Evolutionary conservation across 2,888 invertebrate species (phyloP), one percentile per base, ranked within the genome.

Genomic region (Pterobdella sp.): DNA sequence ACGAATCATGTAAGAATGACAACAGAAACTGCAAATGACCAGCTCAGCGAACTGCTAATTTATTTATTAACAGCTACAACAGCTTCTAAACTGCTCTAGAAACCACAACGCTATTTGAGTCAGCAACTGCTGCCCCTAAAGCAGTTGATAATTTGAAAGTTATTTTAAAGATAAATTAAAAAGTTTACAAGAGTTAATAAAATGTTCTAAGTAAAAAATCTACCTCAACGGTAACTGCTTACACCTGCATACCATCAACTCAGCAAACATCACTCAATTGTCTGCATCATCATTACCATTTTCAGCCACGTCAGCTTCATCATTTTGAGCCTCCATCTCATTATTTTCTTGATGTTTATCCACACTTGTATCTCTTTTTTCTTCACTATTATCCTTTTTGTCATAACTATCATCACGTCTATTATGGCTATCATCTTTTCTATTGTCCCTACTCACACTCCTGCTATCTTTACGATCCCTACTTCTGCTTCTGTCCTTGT

Each of bases 401-500:
- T 31, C 35, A 7, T 65, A 7, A 31, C 32, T 65, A 22, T 65
- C 32, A 49, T 69, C 42, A n/a, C 49, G 31, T 18, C 31, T 49
- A 31, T 69, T 52, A n/a, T 52, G 42, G 26, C 49, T 32, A 42
- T 32, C 52, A 29, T 29, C 42, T 14, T 26, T 0, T 49, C 52
- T 34, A 26, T 31, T 36, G 37, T 49, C 49, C 52, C 49, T 49
- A 7, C 34, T 69, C 52, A 29, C 7, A 1, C 22, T 87, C 98
- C 97, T 80, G 96, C 94, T 77, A 81, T 73, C 76, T 97, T 97
- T 84, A 96, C 88, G 78, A 94, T 91, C 74, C 93, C 92, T 86
- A 98, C 97, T 87, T 94, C 92, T 92, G 89, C 87, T 95, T 94
- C 80, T 94, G 89, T 85, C 96, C 82, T 78, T 79, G 74, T 52